A percentile compares a stretch with the other conserved stretches of the same genome.
Evolutionary conservation across 30 jellyfish, hydroid and myxozoan species (phyloP).

Genomic region (Phacellophora camtschatica): DNA sequence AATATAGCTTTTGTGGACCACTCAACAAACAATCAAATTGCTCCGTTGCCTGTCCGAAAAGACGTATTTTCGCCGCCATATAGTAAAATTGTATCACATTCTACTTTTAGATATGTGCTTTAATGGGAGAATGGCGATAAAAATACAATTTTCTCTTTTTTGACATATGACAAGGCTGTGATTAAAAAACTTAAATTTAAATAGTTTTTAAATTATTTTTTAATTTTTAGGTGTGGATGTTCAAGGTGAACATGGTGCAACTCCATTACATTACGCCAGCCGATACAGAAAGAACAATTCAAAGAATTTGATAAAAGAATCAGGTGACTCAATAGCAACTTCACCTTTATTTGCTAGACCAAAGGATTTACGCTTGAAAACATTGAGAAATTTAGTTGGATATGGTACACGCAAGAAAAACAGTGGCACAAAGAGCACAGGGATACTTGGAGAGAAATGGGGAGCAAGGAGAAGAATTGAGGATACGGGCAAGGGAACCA

Average conservation of each 20-base stretch:
- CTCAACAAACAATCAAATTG: too few species aligned
- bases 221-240: constrained; percentile 75
- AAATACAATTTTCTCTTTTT: too few species aligned
- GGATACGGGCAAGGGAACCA: constrained; percentile 1
- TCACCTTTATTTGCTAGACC: constrained; percentile 18
- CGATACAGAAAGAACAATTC: constrained; percentile 58
- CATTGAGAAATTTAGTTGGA: constrained; percentile 42
- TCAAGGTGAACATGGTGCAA: constrained; percentile 93
- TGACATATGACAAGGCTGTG: too few species aligned
- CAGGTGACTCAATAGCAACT: background rate
- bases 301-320: background rate
- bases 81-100: too few species aligned
- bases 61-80: too few species aligned
- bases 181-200: too few species aligned
- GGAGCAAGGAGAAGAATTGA: constrained; percentile 35
- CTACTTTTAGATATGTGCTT: too few species aligned
- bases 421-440: constrained; percentile 28
- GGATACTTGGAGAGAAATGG: constrained; percentile 11
- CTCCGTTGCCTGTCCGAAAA: too few species aligned
- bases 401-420: constrained; percentile 36
- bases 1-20: too few species aligned
- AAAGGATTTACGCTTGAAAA: constrained; percentile 30
- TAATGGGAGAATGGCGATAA: too few species aligned
- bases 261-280: constrained; percentile 97
- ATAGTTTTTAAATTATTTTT: too few species aligned